Conservation (phyloP, 2,113 vertebrate species). For the Zosterops pallidus region DNA sequence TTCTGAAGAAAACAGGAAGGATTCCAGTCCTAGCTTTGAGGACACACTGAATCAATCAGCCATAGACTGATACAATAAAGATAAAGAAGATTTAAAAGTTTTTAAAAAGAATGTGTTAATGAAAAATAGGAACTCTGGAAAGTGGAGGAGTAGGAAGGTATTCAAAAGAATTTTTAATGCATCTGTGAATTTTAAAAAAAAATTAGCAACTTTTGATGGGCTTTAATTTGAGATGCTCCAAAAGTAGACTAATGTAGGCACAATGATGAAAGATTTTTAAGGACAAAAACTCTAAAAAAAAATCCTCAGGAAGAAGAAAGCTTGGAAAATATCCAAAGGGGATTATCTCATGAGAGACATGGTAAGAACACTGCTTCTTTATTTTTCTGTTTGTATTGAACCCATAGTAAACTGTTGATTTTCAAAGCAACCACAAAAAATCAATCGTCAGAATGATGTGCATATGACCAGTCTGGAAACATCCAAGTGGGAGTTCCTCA, state of each 20-base stretch:
- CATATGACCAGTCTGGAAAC: constrained; percentile 40
- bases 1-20: neutral
- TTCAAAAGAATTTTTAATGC: neutral
- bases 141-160: neutral
- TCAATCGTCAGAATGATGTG: neutral
- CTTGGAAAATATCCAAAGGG: constrained; percentile 37
- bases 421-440: constrained; percentile 54
- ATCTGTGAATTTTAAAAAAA: neutral
- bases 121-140: neutral
- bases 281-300: constrained; percentile 13
- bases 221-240: neutral
- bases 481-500: constrained; percentile 35
- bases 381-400: neutral
- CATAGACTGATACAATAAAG: neutral
- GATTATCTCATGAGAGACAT: constrained; percentile 23
- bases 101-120: neutral
- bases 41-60: neutral
- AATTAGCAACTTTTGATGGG: neutral
- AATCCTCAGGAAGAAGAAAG: constrained; percentile 14
- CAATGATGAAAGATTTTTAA: constrained; percentile 32
- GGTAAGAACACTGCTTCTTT: constrained; percentile 49
- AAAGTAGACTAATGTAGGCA: neutral
- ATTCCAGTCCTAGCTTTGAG: neutral
- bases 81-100: neutral
- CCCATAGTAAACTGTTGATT: constrained; percentile 6